Percentiles rank a stretch among this genome's conserved stretches.
These are phyloP conservation scores for Bradypodion pumilum DNA, from an alignment of 2,797 vertebrate species.

Conservation along the genomic window DNA sequence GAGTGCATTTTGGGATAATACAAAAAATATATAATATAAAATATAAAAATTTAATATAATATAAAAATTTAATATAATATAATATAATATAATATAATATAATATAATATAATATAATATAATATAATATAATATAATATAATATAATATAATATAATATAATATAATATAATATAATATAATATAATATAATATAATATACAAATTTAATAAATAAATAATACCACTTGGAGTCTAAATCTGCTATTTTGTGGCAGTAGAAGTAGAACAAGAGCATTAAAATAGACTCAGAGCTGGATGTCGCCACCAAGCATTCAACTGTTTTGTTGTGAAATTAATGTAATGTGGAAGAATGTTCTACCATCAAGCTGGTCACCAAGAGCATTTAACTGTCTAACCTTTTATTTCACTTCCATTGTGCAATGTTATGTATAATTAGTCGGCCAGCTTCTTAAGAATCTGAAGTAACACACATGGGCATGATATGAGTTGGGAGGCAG, in stretches of 20 bases:
- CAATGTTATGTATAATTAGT: rapidly evolving
- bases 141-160: no score
- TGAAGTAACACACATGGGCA: rapidly evolving
- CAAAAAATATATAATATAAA: no score
- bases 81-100: no score
- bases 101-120: no score
- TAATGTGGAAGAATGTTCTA: background rate
- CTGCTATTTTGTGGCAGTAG: background rate
- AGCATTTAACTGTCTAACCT: background rate
- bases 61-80: no score
- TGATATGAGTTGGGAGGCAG: background rate
- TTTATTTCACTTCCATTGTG: background rate
- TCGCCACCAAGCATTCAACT: background rate
- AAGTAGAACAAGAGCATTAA: background rate
- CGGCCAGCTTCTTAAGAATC: background rate
- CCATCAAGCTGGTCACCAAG: background rate
- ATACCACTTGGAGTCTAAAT: background rate
- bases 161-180: no score
- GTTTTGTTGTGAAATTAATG: background rate
- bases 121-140: no score
- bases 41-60: no score
- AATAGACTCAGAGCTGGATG: background rate
- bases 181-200: no score
- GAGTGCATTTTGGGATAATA: slow-evolving; percentile 10
- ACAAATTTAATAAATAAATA: no score